These are phyloP conservation scores for Rhagonycha lutea DNA, from an alignment of 2,888 invertebrate species.

Conservation along the genomic window DNA sequence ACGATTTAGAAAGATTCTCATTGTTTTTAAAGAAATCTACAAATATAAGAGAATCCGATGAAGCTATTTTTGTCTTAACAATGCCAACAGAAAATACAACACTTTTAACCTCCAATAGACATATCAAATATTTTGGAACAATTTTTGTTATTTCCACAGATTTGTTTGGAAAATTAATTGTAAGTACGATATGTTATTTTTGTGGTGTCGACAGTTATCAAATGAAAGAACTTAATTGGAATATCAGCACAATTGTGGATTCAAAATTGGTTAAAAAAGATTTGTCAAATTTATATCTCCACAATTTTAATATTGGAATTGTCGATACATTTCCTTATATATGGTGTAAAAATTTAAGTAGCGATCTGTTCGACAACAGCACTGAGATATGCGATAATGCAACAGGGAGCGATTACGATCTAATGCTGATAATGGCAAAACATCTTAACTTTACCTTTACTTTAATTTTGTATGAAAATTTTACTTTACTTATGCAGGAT, in stretches of 20 bases:
- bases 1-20: neutral
- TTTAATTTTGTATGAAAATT: neutral
- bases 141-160: neutral
- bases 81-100: neutral
- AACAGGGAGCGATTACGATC: conserved; percentile 5
- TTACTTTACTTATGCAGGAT: neutral
- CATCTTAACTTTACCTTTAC: conserved; percentile 5
- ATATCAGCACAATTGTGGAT: neutral
- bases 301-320: conserved; percentile 8
- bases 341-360: neutral
- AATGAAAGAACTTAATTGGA: neutral
- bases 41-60: conserved; percentile 8
- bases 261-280: neutral
- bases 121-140: conserved; percentile 8
- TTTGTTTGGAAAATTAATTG: neutral
- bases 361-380: neutral
- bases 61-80: conserved; percentile 8
- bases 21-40: neutral
- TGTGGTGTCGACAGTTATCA: neutral
- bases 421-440: neutral
- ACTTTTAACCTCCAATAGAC: neutral
- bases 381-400: neutral
- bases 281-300: conserved; percentile 2
- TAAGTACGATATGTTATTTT: conserved; percentile 7
- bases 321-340: conserved; percentile 13